A percentile compares a stretch with the other conserved stretches of the same genome.
Conservation (phyloP, 2,888 invertebrate genomes). For the Strigamia crassipes region DNA sequence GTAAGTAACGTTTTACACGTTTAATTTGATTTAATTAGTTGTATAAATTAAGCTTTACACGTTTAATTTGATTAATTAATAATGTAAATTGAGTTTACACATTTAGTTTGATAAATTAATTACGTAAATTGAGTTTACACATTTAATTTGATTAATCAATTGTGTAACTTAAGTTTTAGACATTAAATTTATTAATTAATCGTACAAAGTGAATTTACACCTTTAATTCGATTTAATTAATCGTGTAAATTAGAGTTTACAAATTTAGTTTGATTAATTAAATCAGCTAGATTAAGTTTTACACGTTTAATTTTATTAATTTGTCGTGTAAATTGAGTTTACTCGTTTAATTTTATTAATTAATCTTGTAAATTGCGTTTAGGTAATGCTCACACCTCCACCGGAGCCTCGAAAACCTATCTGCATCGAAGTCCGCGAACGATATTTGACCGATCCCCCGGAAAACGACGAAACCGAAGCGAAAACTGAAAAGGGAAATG, state of each 20-base stretch:
- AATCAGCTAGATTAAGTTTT: no score
- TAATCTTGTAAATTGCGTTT: background rate
- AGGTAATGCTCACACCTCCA: background rate
- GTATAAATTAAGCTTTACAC: no score
- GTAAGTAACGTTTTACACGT: no score
- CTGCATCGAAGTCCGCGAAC: constrained; percentile 1
- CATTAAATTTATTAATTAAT: background rate
- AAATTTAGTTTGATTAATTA: background rate
- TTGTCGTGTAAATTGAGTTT: no score
- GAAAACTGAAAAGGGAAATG: background rate
- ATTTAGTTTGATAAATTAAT: background rate
- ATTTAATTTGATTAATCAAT: background rate
- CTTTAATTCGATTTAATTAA: background rate
- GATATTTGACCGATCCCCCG: background rate
- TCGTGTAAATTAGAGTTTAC: no score
- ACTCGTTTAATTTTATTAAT: background rate
- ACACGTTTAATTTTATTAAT: background rate
- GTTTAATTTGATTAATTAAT: background rate
- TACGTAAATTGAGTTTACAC: no score
- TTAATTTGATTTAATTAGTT: no score
- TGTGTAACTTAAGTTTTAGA: no score
- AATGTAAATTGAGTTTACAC: no score
- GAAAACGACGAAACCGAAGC: background rate
- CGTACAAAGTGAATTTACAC: no score
- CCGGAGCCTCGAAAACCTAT: background rate